Evolutionary conservation across 2,797 vertebrate genomes (phyloP), one percentile per base, ranked within the genome.

Genomic region (Sarcoramphus papa): DNA sequence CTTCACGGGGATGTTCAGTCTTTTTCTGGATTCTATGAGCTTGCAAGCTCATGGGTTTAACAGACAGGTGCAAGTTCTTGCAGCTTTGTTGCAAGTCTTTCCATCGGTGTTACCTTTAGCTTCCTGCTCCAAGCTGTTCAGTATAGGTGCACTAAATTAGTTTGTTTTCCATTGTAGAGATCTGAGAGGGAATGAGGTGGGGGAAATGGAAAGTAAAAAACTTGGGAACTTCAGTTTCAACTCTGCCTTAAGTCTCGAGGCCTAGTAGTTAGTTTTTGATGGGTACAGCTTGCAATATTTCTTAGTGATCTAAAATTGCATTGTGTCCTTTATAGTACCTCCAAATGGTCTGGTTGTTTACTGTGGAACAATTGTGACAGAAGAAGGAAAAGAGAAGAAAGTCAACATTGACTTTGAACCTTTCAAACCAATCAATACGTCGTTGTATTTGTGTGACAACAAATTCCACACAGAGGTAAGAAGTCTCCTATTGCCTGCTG

Each of bases 391-490:
- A 97, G 99, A 99, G 98, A 99, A 99, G 98, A 99, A 99, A 98
- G 99, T 99, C 96, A 99, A 99, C 98, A 99, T 99, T 72, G 99
- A 99, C 98, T 99, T 99, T 98, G 99, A 99, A 98, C 99, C 99
- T 98, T 99, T 99, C 98, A 99, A 99, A 98, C 99, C 99, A 98
- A 99, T 99, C 98, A 99, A 99, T 98, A 99, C 99, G 3, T 99
- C 99, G 33, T 98, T 99, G 96, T 99, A 99, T 98, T 99, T 99
- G 97, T 99, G 99, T 93, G 99, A 99, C 98, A 99, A 99, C 98
- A 99, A 99, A 98, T 99, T 99, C 98, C 99, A 99, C 97, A 99
- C 99, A 12, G 99, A 99, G 99, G 99, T 99, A 98, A 98, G 98
- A 82, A 51, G 24, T 85, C 50, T 28, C 21, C 65, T 43, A 0